A percentile compares a stretch with the other conserved stretches of the same genome.
Conservation (phyloP, 2,113 vertebrate species). For the Saiga tatarica region DNA sequence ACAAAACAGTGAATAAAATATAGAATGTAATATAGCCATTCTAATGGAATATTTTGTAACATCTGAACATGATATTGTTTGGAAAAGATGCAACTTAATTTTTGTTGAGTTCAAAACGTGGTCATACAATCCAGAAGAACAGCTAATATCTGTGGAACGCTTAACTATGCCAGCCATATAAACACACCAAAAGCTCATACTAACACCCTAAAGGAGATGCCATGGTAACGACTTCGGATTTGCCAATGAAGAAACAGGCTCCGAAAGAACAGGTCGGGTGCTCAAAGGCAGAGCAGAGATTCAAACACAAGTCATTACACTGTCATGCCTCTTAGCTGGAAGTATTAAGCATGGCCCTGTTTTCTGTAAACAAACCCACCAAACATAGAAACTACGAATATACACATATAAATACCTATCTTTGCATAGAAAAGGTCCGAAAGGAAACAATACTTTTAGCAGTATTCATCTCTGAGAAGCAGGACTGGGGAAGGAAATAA, state of each 20-base stretch:
- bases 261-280: neutral
- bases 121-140: neutral
- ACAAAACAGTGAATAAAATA: neutral
- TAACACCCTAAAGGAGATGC: too few relatives aligned
- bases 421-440: fast-evolving
- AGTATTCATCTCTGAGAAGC: neutral
- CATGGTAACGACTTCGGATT: neutral
- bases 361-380: neutral
- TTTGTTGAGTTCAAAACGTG: neutral
- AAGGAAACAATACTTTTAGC: neutral
- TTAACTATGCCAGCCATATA: too few relatives aligned
- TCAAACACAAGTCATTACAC: neutral
- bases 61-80: neutral
- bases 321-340: neutral
- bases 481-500: too few relatives aligned
- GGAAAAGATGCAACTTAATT: neutral
- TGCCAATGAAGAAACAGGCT: neutral
- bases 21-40: neutral
- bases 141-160: neutral
- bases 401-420: neutral
- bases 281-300: neutral
- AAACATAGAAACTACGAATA: neutral
- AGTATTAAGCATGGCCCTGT: neutral
- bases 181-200: neutral
- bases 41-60: neutral